These are phyloP conservation scores for Patiria pectinifera DNA, from an alignment of 53 echinoderm and acorn worm species.

Conservation along the genomic window DNA sequence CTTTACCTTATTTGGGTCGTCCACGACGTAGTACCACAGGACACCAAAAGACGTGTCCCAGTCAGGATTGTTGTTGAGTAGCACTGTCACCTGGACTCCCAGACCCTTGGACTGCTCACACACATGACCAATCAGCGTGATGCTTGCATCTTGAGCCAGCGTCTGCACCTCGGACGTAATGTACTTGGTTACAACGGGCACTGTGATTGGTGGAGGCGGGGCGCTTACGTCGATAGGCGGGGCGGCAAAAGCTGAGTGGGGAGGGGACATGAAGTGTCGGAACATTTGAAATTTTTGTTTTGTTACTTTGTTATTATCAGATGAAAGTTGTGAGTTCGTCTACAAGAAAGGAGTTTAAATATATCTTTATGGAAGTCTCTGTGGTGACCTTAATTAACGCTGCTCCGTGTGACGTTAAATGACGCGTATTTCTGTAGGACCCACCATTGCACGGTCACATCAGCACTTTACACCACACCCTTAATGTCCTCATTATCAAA, in stretches of 20 bases:
- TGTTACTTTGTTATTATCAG: too few relatives aligned
- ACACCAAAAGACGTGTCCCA: slow-evolving; percentile 39
- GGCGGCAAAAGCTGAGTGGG: not conserved
- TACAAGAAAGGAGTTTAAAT: too few relatives aligned
- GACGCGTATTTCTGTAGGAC: too few relatives aligned
- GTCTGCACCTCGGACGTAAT: slow-evolving; percentile 34
- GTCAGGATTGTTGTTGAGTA: slow-evolving; percentile 42
- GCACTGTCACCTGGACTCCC: not conserved
- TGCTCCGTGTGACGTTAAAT: too few relatives aligned
- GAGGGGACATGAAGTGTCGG: too few relatives aligned
- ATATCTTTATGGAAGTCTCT: too few relatives aligned
- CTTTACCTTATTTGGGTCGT: slow-evolving; percentile 38
- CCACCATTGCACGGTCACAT: too few relatives aligned
- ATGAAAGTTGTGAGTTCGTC: too few relatives aligned
- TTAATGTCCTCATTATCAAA: too few relatives aligned
- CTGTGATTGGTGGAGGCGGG: not conserved
- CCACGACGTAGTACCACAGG: slow-evolving; percentile 43
- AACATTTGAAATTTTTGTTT: too few relatives aligned
- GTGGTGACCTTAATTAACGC: too few relatives aligned
- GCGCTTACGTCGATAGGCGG: not conserved
- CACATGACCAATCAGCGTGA: slow-evolving; percentile 4
- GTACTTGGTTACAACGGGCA: slow-evolving; percentile 49
- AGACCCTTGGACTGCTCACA: slow-evolving; percentile 27
- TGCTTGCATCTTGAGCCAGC: slow-evolving; percentile 1
- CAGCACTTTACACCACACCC: too few relatives aligned